phyloP scores from a whole-genome alignment of 2,888 invertebrate genomes.

The Ophraella communa region DNA sequence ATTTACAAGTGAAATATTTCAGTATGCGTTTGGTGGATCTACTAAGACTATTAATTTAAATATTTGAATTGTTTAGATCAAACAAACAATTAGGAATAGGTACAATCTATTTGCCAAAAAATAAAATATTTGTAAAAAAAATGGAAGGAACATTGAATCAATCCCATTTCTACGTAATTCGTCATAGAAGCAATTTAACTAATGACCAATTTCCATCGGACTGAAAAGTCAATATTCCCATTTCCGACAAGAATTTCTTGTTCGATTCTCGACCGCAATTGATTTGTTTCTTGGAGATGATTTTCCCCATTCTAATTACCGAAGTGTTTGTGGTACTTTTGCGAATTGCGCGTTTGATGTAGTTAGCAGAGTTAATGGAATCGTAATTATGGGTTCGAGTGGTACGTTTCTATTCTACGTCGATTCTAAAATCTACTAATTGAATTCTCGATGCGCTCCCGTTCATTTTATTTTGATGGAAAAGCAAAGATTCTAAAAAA shows the following conservation, averaged over 20 bases:
- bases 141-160: background rate
- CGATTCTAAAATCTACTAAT: constrained; percentile 41
- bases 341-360: constrained; percentile 55
- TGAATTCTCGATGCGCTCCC: constrained; percentile 23
- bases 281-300: constrained; percentile 32
- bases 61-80: too few species aligned
- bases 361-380: constrained; percentile 57
- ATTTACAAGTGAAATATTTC: too few species aligned
- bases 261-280: constrained; percentile 4
- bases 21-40: too few species aligned
- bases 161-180: background rate
- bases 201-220: constrained; percentile 31
- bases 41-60: too few species aligned
- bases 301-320: constrained; percentile 50
- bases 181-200: background rate
- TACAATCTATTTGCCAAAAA: too few species aligned
- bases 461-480: background rate
- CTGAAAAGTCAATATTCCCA: constrained; percentile 20
- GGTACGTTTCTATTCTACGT: constrained; percentile 41
- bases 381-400: constrained; percentile 50
- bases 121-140: too few species aligned
- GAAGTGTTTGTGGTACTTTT: constrained; percentile 55
- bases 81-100: too few species aligned
- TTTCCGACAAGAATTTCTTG: background rate
- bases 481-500: too few species aligned